A percentile compares a stretch with the other conserved stretches of the same genome.
Conservation (phyloP, 2,797 vertebrate genomes). For the Coluber constrictor region DNA sequence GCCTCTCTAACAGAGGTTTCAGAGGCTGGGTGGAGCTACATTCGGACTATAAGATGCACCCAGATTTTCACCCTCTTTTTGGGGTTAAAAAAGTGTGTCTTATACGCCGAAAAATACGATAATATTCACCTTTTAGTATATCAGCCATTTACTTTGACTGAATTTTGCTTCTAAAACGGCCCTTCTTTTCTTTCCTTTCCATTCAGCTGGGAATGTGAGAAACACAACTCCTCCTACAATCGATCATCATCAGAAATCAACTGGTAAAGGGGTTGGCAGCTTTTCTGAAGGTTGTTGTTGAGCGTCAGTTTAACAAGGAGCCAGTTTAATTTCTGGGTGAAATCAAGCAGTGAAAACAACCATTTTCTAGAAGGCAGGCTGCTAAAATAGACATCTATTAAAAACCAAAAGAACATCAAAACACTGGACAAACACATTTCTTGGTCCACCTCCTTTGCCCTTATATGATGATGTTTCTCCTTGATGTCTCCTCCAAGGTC, state of each 20-base stretch:
- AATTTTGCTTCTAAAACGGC: not conserved
- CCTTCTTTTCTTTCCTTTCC: not conserved
- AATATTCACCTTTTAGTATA: not conserved
- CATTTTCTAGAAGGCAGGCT: not conserved
- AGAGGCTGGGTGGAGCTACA: too few species aligned
- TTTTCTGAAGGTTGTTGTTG: not conserved
- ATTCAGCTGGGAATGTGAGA: conserved; percentile 80
- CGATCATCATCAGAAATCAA: conserved; percentile 80
- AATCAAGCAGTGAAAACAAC: not conserved
- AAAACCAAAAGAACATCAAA: not conserved
- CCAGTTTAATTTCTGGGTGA: not conserved
- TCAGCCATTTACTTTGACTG: not conserved
- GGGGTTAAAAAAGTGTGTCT: too few species aligned
- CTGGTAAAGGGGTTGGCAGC: conserved; percentile 74
- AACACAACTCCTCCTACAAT: conserved; percentile 73
- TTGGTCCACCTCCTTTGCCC: not conserved
- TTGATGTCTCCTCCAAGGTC: not conserved
- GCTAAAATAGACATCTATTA: not conserved
- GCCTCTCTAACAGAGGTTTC: too few species aligned
- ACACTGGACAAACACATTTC: not conserved
- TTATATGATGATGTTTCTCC: not conserved
- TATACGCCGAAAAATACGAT: too few species aligned
- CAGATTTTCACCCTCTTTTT: too few species aligned
- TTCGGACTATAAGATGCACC: too few species aligned
- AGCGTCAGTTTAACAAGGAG: not conserved